Conservation (phyloP, 2,113 vertebrate species). For the Platysternon megacephalum region DNA sequence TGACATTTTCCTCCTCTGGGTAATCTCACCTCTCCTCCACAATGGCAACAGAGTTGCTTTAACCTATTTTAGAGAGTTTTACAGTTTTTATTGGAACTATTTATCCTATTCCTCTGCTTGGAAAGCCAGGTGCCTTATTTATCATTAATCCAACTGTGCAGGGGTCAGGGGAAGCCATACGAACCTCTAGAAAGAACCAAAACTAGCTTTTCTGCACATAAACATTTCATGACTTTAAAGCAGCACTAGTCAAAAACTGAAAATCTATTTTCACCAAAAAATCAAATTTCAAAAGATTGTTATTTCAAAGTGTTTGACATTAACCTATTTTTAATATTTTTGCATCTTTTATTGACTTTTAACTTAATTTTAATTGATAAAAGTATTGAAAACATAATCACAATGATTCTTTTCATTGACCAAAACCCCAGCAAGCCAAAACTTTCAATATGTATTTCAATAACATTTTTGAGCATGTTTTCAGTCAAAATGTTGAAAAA, state of each 20-base stretch:
- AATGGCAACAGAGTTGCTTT: fast-evolving
- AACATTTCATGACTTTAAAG: not conserved
- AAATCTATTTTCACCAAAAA: too few relatives aligned
- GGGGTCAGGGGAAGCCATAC: not conserved
- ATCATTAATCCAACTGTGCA: not conserved
- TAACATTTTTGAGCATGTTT: too few relatives aligned
- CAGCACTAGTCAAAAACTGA: not conserved
- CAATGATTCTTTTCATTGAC: too few relatives aligned
- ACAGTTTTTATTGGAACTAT: not conserved
- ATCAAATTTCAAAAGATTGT: too few relatives aligned
- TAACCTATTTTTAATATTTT: too few relatives aligned
- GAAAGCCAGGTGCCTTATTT: not conserved
- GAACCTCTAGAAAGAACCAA: not conserved
- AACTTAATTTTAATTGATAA: too few relatives aligned
- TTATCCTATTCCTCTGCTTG: not conserved
- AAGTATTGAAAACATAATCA: too few relatives aligned
- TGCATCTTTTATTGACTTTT: too few relatives aligned
- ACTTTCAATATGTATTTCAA: too few relatives aligned
- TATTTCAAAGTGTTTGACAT: too few relatives aligned
- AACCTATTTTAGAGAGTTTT: fast-evolving
- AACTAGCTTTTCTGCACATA: not conserved
- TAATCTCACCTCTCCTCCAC: not conserved
- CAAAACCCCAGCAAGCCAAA: too few relatives aligned
- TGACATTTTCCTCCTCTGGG: not conserved
- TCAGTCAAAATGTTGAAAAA: too few relatives aligned